Conservation (phyloP, 2,888 invertebrate genomes). For the Pasiphila rectangulata region DNA sequence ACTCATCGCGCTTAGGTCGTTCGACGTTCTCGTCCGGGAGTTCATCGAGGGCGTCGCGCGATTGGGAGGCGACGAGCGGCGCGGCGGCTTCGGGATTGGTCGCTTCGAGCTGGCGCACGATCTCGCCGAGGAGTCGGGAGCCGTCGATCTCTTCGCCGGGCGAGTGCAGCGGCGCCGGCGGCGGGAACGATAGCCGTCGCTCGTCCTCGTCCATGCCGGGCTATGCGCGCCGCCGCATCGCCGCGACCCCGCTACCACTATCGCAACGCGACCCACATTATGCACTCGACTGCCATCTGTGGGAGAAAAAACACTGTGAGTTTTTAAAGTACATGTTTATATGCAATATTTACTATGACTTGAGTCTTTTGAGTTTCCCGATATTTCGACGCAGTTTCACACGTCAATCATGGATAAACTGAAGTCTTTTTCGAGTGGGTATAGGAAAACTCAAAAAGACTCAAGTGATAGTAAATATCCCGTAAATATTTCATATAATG, state of each 20-base stretch:
- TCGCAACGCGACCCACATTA: conserved; percentile 59
- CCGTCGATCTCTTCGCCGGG: conserved; percentile 79
- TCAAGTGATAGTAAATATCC: too few species aligned
- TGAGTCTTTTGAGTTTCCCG: too few species aligned
- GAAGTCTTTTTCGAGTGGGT: too few species aligned
- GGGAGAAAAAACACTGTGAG: conserved; percentile 31
- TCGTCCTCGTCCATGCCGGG: conserved; percentile 76
- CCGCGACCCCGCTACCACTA: conserved; percentile 49
- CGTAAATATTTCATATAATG: too few species aligned
- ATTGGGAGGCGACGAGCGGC: conserved; percentile 72
- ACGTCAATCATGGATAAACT: too few species aligned
- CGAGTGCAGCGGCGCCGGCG: conserved; percentile 77
- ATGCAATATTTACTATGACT: too few species aligned
- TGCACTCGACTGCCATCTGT: conserved; percentile 67
- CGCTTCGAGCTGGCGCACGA: conserved; percentile 73
- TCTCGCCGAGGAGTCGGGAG: conserved; percentile 73
- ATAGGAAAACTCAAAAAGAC: too few species aligned
- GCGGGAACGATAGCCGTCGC: conserved; percentile 77
- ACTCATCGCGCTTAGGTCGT: conserved; percentile 64
- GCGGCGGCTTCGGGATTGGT: conserved; percentile 75
- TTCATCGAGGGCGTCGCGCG: conserved; percentile 63
- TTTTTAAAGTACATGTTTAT: too few species aligned
- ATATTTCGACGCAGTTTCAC: too few species aligned
- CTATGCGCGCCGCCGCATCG: conserved; percentile 65
- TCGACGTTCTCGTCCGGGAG: conserved; percentile 42